These are phyloP conservation scores for Anolis sagrei DNA, from an alignment of 2,113 vertebrate genomes.

Conservation along the genomic window DNA sequence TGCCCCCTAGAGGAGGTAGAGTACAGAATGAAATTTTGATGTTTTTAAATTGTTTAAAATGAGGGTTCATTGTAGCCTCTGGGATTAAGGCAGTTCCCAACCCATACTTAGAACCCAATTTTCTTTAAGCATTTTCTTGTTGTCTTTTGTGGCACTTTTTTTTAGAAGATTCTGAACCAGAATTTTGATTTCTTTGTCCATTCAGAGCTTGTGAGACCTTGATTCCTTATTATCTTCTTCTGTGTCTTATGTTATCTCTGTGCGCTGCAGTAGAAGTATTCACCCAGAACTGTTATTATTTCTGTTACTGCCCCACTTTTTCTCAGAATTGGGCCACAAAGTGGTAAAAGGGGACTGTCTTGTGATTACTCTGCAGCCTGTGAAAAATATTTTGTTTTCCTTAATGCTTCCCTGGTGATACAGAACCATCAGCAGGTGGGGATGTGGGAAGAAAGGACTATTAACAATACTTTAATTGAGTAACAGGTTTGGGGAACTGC, in stretches of 20 bases:
- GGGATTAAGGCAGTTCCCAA: neutral
- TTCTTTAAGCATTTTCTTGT: conserved; percentile 25
- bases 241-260: conserved; percentile 34
- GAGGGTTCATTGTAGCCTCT: too few relatives aligned
- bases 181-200: neutral
- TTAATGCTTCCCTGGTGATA: neutral
- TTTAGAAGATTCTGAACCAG: conserved; percentile 20
- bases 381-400: neutral
- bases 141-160: conserved; percentile 4
- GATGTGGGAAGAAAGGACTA: neutral
- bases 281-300: neutral
- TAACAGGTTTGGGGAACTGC: neutral
- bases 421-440: neutral
- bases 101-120: neutral
- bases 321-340: too few relatives aligned
- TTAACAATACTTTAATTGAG: neutral
- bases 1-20: too few relatives aligned
- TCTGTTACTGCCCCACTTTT: too few relatives aligned
- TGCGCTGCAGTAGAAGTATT: neutral
- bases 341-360: conserved; percentile 25
- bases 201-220: neutral
- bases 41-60: too few relatives aligned
- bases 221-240: neutral
- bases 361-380: conserved; percentile 19
- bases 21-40: too few relatives aligned